Evolutionary conservation across 2,113 vertebrate genomes (phyloP).

Genomic region (Orthonyx spaldingii): DNA sequence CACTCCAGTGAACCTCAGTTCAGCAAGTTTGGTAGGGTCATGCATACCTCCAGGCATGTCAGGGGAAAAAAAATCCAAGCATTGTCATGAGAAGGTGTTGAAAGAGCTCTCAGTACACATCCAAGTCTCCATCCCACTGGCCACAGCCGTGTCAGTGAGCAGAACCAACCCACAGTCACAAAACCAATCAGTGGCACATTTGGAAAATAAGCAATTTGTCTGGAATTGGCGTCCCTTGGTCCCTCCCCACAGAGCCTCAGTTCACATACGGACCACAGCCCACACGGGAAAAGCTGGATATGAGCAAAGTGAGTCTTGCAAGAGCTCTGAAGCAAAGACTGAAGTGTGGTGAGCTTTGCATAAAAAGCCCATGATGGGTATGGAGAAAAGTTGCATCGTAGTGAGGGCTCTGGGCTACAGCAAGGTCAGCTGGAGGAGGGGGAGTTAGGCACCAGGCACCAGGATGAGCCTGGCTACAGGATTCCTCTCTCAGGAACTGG

Average conservation of each 20-base stretch:
- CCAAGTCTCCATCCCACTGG: accelerated
- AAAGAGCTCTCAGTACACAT: background rate
- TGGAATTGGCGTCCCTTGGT: background rate
- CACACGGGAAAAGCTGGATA: background rate
- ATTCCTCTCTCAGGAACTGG: background rate
- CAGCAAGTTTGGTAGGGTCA: background rate
- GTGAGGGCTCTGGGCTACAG: background rate
- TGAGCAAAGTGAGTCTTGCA: accelerated
- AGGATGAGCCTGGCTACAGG: background rate
- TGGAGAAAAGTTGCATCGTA: background rate
- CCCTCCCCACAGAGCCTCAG: background rate
- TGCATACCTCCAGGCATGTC: background rate
- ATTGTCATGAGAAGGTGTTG: accelerated
- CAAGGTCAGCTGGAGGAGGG: background rate
- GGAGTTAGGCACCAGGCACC: accelerated
- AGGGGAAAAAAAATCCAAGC: background rate
- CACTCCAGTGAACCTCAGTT: background rate
- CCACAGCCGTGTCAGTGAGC: accelerated
- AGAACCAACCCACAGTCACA: background rate
- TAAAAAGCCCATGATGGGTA: accelerated
- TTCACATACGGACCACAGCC: accelerated
- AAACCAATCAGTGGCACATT: accelerated
- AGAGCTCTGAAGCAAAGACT: background rate
- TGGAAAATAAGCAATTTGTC: background rate
- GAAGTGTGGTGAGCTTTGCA: background rate